phyloP scores from a whole-genome alignment of 2,797 vertebrate species.

The Tangara arthus region DNA sequence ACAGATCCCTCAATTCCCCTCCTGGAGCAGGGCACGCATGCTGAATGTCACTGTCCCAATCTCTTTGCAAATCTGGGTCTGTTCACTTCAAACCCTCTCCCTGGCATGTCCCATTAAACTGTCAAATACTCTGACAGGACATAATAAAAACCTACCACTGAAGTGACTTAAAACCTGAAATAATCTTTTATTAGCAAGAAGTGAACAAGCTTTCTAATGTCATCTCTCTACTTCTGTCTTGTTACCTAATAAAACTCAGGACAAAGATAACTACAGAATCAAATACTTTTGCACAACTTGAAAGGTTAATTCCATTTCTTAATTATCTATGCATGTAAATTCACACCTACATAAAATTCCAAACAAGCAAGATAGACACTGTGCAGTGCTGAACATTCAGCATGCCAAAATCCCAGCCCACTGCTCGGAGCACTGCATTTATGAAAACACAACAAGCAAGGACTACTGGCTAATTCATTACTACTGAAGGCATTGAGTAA shows the following conservation, averaged over 20 bases:
- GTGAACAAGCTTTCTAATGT: neutral
- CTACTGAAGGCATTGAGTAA: neutral
- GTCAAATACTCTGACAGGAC: neutral
- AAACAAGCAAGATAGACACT: neutral
- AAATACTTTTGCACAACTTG: neutral
- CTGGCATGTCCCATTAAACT: neutral
- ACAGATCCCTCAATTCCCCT: neutral
- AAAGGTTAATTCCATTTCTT: neutral
- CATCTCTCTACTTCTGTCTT: neutral
- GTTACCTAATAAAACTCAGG: neutral
- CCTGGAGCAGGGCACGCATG: neutral
- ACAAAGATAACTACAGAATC: neutral
- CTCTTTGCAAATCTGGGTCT: neutral
- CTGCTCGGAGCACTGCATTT: neutral
- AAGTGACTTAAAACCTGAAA: slow-evolving; percentile 1
- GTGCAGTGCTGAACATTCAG: neutral
- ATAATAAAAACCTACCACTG: neutral
- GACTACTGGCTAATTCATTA: neutral
- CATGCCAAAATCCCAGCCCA: neutral
- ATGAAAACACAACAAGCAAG: neutral
- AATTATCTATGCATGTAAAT: neutral
- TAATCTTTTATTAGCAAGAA: slow-evolving; percentile 6
- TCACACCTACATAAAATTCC: neutral
- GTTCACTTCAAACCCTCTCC: neutral
- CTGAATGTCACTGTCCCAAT: fast-evolving